Evolutionary conservation across 2,797 vertebrate species (phyloP).

Genomic region (Anas flavirostris): DNA sequence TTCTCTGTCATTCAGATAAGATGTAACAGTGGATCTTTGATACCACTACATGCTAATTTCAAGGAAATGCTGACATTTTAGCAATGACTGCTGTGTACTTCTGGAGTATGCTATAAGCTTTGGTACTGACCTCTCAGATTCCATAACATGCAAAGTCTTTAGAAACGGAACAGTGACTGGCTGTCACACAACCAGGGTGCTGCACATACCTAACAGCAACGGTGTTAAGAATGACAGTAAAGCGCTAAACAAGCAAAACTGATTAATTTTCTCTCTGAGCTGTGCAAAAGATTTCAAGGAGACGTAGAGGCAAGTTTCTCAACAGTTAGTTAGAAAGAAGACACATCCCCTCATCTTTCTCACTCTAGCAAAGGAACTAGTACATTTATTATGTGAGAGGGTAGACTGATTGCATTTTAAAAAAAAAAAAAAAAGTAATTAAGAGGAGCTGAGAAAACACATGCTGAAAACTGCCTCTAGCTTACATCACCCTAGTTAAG

Average conservation of each 20-base stretch:
- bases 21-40: background rate
- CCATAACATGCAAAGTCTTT: background rate
- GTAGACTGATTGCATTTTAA: background rate
- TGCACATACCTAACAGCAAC: background rate
- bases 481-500: background rate
- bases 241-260: background rate
- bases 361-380: background rate
- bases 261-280: background rate
- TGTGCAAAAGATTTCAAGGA: background rate
- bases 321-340: background rate
- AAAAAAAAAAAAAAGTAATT: background rate
- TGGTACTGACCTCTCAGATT: background rate
- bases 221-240: background rate
- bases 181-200: background rate
- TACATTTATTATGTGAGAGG: background rate
- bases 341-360: background rate
- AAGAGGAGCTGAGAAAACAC: background rate
- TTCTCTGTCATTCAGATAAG: background rate
- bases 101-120: background rate
- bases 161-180: background rate
- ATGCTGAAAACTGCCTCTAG: background rate
- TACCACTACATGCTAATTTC: background rate
- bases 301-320: background rate
- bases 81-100: background rate
- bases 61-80: constrained; percentile 10